These are phyloP conservation scores for Siderastrea siderea DNA, from an alignment of 92 coral and sea anemone genomes.

Conservation along the genomic window DNA sequence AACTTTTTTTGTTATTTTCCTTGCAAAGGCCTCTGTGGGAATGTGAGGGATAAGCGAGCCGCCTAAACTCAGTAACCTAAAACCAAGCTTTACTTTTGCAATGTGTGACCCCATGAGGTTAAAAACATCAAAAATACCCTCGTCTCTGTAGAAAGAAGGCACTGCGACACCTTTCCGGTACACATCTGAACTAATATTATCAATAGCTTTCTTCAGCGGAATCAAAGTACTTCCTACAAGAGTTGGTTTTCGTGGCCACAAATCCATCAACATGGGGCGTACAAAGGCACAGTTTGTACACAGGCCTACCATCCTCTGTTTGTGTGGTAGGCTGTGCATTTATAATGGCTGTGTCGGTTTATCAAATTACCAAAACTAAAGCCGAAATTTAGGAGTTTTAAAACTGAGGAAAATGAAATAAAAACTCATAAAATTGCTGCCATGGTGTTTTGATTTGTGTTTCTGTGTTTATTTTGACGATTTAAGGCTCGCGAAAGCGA, in stretches of 20 bases:
- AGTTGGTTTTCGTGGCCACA: conserved; percentile 82
- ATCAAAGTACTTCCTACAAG: conserved; percentile 89
- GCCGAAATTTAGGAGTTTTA: too few relatives aligned
- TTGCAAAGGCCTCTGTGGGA: conserved; percentile 61
- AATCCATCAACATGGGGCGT: conserved; percentile 90
- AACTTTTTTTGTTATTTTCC: conserved; percentile 22
- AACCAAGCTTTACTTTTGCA: conserved; percentile 80
- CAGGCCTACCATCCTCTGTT: too few relatives aligned
- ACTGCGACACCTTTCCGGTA: conserved; percentile 77
- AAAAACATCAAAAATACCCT: conserved; percentile 78
- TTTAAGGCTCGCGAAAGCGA: too few relatives aligned
- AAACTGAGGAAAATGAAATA: too few relatives aligned
- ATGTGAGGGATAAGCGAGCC: conserved; percentile 90
- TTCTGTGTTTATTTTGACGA: too few relatives aligned
- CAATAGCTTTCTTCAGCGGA: conserved; percentile 74
- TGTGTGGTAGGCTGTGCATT: too few relatives aligned
- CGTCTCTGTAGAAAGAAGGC: conserved; percentile 83
- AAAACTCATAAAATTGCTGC: too few relatives aligned
- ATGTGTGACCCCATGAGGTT: conserved; percentile 92
- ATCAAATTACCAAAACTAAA: too few relatives aligned
- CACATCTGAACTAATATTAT: conserved; percentile 74
- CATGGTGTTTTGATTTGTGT: too few relatives aligned
- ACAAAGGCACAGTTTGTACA: conserved; percentile 85
- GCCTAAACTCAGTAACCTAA: conserved; percentile 92
- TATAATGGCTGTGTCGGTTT: too few relatives aligned